Base-by-base conservation (phyloP, 2,797 vertebrate species). In the Sylvia borin region DNA sequence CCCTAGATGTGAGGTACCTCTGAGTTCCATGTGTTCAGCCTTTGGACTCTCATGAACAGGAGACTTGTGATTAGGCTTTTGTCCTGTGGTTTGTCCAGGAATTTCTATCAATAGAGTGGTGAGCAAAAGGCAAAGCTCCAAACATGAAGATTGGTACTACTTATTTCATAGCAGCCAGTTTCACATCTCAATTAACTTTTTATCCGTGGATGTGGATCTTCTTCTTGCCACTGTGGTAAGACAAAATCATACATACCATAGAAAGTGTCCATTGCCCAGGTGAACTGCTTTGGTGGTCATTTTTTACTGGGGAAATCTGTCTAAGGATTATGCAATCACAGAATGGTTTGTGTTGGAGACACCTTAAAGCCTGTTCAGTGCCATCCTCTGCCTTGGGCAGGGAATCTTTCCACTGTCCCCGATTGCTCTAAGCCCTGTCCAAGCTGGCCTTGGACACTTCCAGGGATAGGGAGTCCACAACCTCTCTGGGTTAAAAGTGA, bases 11-110 rank as follows among this genome's bases (percentile, higher is more conserved):
- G 19, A n/a, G 45, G 4, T 45, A 24, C 21, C 32, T 36, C 62
- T 47, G 29, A 0, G 2, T 57, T 60, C 12, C 5, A 1, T 5
- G 6, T 42, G 9, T 38, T 64, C 32, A 65, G 10, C 34, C 10
- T 40, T 57, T 38, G 43, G 34, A 11, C 13, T 71, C n/a, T 50
- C 62, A 61, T 2, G 2, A 55, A 17, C 4, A 26, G 14, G 11
- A 19, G 7, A 26, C 9, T 11, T 43, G 21, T 13, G 27, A 25
- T 78, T 57, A n/a, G 51, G 31, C 34, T 71, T 68, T 81, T 62
- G 5, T 62, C 53, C 31, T 43, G 2, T 55, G 68, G 12, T 68
- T 88, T 62, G 78, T 82, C 42, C 34, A 36, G 24, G 38, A 66
- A 16, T 24, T n/a, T 1, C 0, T 16, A 14, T 53, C 50, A 53